Evolutionary conservation across 1,140 invertebrate genomes (phyloP).

Genomic region (Procambarus virginalis): DNA sequence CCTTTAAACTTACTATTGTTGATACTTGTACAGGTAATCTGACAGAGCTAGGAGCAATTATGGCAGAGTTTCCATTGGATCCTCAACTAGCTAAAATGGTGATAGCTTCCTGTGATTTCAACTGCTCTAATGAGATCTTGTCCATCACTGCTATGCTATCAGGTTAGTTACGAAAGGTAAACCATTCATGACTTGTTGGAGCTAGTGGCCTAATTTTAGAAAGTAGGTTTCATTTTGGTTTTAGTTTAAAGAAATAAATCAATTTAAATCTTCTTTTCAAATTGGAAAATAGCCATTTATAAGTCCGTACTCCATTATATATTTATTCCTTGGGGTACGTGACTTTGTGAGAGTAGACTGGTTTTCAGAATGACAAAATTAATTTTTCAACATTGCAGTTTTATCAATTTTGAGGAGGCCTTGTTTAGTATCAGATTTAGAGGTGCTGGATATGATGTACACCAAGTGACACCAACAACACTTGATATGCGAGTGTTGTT

Average conservation of each 20-base stretch:
- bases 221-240: not conserved
- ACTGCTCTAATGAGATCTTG: conserved; percentile 99
- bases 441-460: conserved; percentile 36
- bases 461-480: conserved; percentile 25
- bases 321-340: too few species aligned
- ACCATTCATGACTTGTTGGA: not conserved
- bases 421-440: conserved; percentile 37
- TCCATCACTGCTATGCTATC: conserved; percentile 99
- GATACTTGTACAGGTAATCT: conserved; percentile 81
- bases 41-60: conserved; percentile 96
- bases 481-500: conserved; percentile 21
- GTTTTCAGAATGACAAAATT: not conserved
- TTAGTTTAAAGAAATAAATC: too few species aligned
- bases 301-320: too few species aligned
- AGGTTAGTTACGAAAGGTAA: conserved; percentile 80
- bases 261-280: too few species aligned
- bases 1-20: not conserved
- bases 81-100: conserved; percentile 99
- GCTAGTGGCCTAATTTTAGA: not conserved
- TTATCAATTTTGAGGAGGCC: not conserved
- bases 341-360: not conserved
- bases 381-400: not conserved
- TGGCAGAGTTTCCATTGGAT: conserved; percentile 99
- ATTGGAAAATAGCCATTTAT: too few species aligned
- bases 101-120: conserved; percentile 90